A percentile compares a stretch with the other conserved stretches of the same genome.
phyloP scores from a whole-genome alignment of 2,113 vertebrate genomes.

The Paracanthobrama guichenoti region DNA sequence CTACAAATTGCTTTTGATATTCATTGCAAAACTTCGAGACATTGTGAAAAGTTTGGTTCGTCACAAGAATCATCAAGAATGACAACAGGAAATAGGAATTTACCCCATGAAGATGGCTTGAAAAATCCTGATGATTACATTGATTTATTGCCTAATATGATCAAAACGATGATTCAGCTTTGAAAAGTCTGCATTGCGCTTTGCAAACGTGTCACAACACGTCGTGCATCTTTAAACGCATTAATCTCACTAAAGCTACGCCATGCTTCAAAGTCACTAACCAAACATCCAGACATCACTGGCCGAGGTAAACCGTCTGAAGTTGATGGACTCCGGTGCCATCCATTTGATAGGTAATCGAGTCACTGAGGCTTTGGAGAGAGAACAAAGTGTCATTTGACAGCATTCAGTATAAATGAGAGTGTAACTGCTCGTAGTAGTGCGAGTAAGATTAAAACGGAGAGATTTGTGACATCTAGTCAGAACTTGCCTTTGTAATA shows the following conservation, averaged over 20 bases:
- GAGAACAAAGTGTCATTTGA: neutral
- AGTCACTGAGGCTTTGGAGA: constrained; percentile 80
- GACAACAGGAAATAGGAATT: constrained; percentile 2
- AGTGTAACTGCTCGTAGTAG: neutral
- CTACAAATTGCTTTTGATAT: neutral
- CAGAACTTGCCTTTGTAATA: constrained; percentile 90
- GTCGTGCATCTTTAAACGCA: neutral
- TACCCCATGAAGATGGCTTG: neutral
- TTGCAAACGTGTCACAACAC: neutral
- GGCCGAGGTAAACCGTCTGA: constrained; percentile 89
- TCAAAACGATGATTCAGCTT: neutral
- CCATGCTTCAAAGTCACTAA: constrained; percentile 64
- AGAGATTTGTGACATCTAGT: neutral
- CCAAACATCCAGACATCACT: constrained; percentile 98
- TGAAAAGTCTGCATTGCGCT: neutral
- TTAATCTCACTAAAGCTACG: neutral
- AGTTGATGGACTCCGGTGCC: constrained; percentile 96
- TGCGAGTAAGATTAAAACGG: neutral
- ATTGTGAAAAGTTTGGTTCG: neutral
- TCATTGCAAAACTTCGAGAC: neutral
- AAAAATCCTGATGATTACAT: neutral
- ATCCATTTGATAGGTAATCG: constrained; percentile 97
- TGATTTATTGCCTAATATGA: neutral
- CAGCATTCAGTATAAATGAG: neutral
- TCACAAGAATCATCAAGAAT: neutral